A percentile compares a stretch with the other conserved stretches of the same genome.
These are phyloP conservation scores for Amphibalanus amphitrite DNA, from an alignment of 1,140 invertebrate species.

Conservation along the genomic window DNA sequence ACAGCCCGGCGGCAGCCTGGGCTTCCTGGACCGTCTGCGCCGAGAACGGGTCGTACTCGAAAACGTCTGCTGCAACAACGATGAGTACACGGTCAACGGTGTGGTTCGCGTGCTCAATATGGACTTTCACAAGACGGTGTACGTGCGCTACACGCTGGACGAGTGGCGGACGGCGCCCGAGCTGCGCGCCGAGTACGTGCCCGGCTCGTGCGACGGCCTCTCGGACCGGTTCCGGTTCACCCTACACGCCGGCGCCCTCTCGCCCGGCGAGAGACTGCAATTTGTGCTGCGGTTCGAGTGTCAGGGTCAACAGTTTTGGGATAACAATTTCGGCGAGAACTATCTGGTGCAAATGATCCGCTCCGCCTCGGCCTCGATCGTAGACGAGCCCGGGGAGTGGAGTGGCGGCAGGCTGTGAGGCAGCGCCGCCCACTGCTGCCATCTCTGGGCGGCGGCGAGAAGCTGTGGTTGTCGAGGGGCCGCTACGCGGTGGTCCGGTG, in stretches of 20 bases:
- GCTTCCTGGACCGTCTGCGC: conserved; percentile 62
- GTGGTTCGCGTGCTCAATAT: conserved; percentile 73
- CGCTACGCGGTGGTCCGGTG: too few species aligned
- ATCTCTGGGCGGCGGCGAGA: too few species aligned
- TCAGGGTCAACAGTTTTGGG: conserved; percentile 61
- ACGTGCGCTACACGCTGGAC: conserved; percentile 68
- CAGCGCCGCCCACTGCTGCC: too few species aligned
- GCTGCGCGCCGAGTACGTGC: conserved; percentile 48
- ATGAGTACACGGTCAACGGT: conserved; percentile 53
- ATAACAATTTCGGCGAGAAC: conserved; percentile 64
- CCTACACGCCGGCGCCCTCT: conserved; percentile 17
- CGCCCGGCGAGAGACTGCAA: conserved; percentile 26
- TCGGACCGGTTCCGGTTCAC: conserved; percentile 63
- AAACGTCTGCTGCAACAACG: conserved; percentile 55
- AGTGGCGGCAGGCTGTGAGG: too few species aligned
- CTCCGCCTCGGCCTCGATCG: too few species aligned
- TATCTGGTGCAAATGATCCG: conserved; percentile 27
- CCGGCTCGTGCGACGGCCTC: conserved; percentile 77
- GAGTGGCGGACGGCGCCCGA: conserved; percentile 62
- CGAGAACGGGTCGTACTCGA: conserved; percentile 61
- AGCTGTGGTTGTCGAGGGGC: too few species aligned
- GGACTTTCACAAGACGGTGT: conserved; percentile 76
- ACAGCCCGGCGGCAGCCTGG: conserved; percentile 51
- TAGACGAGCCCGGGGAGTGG: too few species aligned
- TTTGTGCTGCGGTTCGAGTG: conserved; percentile 76